Evolutionary conservation across 2,113 vertebrate genomes (phyloP).

Genomic region (Mobula hypostoma): DNA sequence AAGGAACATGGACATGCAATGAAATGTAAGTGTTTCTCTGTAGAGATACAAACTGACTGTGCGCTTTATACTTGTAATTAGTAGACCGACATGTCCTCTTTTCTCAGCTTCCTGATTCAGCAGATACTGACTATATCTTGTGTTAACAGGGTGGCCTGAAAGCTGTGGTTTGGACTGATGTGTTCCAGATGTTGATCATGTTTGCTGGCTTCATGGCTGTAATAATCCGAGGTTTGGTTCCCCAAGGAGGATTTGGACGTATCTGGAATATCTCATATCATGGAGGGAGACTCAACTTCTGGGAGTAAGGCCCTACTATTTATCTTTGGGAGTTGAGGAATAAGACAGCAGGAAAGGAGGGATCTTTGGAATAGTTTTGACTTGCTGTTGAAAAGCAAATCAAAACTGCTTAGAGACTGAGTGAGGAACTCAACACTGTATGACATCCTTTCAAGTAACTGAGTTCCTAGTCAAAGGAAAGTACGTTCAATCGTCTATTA

Average conservation of each 20-base stretch:
- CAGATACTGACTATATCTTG: background rate
- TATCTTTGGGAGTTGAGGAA: background rate
- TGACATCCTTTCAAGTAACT: too few species aligned
- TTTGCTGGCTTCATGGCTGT: conserved; percentile 63
- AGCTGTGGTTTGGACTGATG: conserved; percentile 71
- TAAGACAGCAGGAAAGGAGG: background rate
- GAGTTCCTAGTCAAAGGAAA: too few species aligned
- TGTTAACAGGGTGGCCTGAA: conserved; percentile 62
- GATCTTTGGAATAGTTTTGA: background rate
- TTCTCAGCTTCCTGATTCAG: background rate
- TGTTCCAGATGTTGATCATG: conserved; percentile 68
- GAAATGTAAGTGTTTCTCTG: background rate
- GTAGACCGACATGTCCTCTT: background rate
- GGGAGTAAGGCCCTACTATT: conserved; percentile 52
- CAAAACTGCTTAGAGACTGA: too few species aligned
- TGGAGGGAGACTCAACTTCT: conserved; percentile 55
- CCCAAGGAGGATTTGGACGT: conserved; percentile 54
- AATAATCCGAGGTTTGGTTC: conserved; percentile 55
- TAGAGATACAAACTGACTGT: background rate
- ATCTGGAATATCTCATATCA: conserved; percentile 57
- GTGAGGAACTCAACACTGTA: too few species aligned
- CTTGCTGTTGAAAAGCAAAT: too few species aligned
- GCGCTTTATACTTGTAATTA: background rate
- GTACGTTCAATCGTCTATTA: too few species aligned
- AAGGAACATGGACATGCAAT: background rate